phyloP scores from a whole-genome alignment of 1,140 invertebrate species.

The Portunus trituberculatus region DNA sequence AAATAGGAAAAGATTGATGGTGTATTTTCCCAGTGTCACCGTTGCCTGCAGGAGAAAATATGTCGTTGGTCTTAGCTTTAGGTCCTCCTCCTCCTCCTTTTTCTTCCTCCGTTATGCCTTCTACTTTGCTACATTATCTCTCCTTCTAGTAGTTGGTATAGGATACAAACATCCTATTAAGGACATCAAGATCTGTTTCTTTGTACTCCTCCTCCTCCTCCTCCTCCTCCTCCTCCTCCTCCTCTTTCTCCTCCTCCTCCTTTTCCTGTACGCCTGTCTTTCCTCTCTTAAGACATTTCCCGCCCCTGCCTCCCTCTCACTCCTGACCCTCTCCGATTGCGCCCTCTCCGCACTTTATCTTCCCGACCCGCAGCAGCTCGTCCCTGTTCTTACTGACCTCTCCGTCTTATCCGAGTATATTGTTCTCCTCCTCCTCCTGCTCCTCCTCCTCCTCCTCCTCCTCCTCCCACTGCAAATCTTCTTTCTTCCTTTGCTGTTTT shows the following conservation, averaged over 20 bases:
- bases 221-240: background rate
- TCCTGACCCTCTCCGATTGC: background rate
- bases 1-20: too few species aligned
- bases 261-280: background rate
- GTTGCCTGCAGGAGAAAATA: too few species aligned
- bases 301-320: background rate
- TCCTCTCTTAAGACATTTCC: background rate
- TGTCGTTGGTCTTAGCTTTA: background rate
- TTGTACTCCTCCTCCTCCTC: background rate
- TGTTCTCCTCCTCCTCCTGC: background rate
- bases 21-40: too few species aligned
- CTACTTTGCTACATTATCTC: background rate
- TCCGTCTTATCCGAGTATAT: background rate
- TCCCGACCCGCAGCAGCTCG: background rate
- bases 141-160: background rate
- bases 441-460: background rate
- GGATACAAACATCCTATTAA: too few species aligned
- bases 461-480: background rate
- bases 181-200: background rate
- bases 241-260: background rate
- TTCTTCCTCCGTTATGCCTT: background rate
- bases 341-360: background rate
- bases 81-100: background rate
- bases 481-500: background rate
- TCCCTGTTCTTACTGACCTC: constrained; percentile 12